A percentile compares a stretch with the other conserved stretches of the same genome.
phyloP scores from a whole-genome alignment of 1,140 invertebrate species.

The Drosophila ambigua region DNA sequence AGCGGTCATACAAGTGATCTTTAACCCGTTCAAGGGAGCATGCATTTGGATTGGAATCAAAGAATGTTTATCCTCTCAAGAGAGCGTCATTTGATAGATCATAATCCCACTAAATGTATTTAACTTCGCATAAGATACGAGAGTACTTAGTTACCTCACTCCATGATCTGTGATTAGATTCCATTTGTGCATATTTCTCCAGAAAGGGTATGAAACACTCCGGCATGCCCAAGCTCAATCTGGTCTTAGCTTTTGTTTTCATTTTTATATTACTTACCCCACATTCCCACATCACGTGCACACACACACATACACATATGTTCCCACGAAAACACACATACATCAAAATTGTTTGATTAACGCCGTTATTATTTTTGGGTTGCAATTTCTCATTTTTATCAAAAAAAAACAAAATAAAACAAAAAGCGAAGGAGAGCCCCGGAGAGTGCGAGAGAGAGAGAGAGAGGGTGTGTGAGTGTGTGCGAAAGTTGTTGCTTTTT shows the following conservation, averaged over 20 bases:
- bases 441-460: neutral
- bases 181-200: neutral
- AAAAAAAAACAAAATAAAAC: slow-evolving; percentile 35
- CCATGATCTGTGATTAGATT: neutral
- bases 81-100: too few species aligned
- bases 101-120: too few species aligned
- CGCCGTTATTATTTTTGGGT: slow-evolving; percentile 64
- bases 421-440: slow-evolving; percentile 20
- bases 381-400: slow-evolving; percentile 69
- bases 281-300: slow-evolving; percentile 42
- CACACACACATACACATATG: slow-evolving; percentile 9
- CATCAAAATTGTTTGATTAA: slow-evolving; percentile 34
- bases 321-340: too few species aligned
- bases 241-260: slow-evolving; percentile 17
- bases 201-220: slow-evolving; percentile 31
- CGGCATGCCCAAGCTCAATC: slow-evolving; percentile 1
- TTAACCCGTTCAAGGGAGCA: too few species aligned
- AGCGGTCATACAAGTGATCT: too few species aligned
- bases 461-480: slow-evolving; percentile 13
- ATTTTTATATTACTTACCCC: slow-evolving; percentile 21
- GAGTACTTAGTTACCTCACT: too few species aligned
- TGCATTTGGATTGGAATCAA: too few species aligned
- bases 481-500: slow-evolving; percentile 5
- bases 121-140: too few species aligned
- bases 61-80: too few species aligned